Base-by-base conservation (phyloP, 1,140 invertebrate genomes). In the Cheumatopsyche charites region DNA sequence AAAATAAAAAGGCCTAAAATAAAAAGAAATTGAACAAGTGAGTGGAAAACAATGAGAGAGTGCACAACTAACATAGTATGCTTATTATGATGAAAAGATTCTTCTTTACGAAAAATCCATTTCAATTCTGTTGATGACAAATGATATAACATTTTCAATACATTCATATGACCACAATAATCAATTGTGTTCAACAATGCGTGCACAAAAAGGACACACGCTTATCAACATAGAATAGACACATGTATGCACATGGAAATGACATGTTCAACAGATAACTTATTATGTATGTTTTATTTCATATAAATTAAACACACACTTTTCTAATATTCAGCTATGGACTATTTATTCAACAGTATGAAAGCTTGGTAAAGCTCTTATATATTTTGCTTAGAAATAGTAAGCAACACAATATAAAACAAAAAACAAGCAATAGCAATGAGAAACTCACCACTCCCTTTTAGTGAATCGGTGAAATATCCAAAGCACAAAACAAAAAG, bases 371-470 rank as follows among this genome's bases (percentile, higher is more conserved):
- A 62, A 71, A 75, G 74, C 74, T 70, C 67, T 72, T 36, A 70
- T 45, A 61, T 6, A 23, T 52, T 52, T 67, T 29, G 62, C 63
- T 70, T 61, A 74, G 65, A 36, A 36, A 36, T 36, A 36, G 9
- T 4, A 36, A 36, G 29, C 29, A 36, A 36, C 29, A 36, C 29
- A n/a, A n/a, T n/a, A n/a, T n/a, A n/a, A n/a, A n/a, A n/a, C n/a
- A 36, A 49, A 49, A 65, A 25, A 49, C 26, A 55, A n/a, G 43
- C 49, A 67, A 72, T 42, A 49, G 42, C 42, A 62, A 25, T 49
- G 52, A 21, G 47, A 41, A 61, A 75, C 74, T 75, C 68, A 75
- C 74, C 74, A 75, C 74, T 75, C 74, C 74, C 74, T 75, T 58
- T 73, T 68, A 75, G 61, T 62, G 55, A 62, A 68, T 68, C 55